Conservation (phyloP, 1,140 invertebrate species). For the Ceratosolen solmsi region DNA sequence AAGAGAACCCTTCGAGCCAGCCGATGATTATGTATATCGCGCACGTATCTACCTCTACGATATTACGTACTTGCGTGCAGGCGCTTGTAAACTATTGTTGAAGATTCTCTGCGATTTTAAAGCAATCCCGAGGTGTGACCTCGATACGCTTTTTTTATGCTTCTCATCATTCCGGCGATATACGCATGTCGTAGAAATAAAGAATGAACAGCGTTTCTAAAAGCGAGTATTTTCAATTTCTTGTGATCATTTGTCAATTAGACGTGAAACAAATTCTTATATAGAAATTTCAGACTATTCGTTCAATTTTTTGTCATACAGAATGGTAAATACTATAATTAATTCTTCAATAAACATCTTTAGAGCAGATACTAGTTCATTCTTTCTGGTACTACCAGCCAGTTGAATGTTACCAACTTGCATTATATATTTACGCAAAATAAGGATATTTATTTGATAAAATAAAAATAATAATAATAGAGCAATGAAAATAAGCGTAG, state of each 20-base stretch:
- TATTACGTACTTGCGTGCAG: neutral
- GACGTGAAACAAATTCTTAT: neutral
- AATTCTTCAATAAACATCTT: neutral
- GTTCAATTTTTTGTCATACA: neutral
- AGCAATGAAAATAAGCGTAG: too few species aligned
- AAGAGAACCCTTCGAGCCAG: neutral
- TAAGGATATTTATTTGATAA: too few species aligned
- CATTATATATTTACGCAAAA: too few species aligned
- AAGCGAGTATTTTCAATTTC: neutral
- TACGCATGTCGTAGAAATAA: neutral
- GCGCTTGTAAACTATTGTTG: neutral
- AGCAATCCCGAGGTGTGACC: neutral
- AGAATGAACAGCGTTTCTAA: neutral
- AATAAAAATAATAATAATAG: too few species aligned
- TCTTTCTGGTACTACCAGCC: too few species aligned
- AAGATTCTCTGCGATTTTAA: slow-evolving; percentile 1
- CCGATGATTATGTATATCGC: neutral
- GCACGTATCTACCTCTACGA: neutral
- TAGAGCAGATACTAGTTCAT: too few species aligned
- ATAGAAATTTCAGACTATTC: neutral
- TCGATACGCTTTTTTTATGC: neutral
- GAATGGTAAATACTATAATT: neutral
- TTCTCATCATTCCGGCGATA: neutral
- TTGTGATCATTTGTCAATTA: neutral
- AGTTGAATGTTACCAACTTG: too few species aligned